phyloP scores from a whole-genome alignment of 2,888 invertebrate genomes.

The Pomacea canaliculata region DNA sequence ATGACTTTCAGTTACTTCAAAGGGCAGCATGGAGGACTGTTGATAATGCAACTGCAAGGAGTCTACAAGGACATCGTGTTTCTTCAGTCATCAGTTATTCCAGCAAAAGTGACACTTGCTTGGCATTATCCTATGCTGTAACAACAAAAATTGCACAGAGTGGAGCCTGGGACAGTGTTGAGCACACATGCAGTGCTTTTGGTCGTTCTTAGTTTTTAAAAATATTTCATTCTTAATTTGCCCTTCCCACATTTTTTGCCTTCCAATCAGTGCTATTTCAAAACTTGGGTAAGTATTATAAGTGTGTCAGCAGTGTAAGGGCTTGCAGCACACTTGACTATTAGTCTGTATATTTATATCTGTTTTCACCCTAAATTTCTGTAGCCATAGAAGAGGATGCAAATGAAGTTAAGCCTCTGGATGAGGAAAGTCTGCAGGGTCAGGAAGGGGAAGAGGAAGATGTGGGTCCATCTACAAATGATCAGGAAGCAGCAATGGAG shows the following conservation, averaged over 20 bases:
- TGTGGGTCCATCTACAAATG: background rate
- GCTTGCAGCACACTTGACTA: slow-evolving; percentile 9
- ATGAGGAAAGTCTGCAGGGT: slow-evolving; percentile 15
- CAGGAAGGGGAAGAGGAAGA: slow-evolving; percentile 18
- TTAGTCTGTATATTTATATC: slow-evolving; percentile 10
- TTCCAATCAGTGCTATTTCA: background rate
- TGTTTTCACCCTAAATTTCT: slow-evolving; percentile 22
- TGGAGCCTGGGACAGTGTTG: slow-evolving; percentile 2
- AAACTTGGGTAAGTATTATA: slow-evolving; percentile 15
- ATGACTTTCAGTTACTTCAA: too few species aligned
- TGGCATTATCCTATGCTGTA: too few species aligned
- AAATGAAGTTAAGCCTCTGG: slow-evolving; percentile 17
- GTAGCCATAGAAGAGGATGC: slow-evolving; percentile 15
- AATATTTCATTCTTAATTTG: too few species aligned
- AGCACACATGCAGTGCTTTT: background rate
- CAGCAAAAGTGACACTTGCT: too few species aligned
- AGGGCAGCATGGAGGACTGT: too few species aligned
- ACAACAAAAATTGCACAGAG: background rate
- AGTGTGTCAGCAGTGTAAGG: slow-evolving; percentile 12
- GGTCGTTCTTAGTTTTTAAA: too few species aligned
- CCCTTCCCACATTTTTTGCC: too few species aligned
- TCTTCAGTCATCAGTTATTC: too few species aligned
- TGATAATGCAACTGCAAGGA: too few species aligned
- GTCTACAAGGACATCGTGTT: too few species aligned
- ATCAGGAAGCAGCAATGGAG: slow-evolving; percentile 6